Evolutionary conservation across 2,888 invertebrate species (phyloP), one percentile per base, ranked within the genome.

Genomic region (Hyles lineata): DNA sequence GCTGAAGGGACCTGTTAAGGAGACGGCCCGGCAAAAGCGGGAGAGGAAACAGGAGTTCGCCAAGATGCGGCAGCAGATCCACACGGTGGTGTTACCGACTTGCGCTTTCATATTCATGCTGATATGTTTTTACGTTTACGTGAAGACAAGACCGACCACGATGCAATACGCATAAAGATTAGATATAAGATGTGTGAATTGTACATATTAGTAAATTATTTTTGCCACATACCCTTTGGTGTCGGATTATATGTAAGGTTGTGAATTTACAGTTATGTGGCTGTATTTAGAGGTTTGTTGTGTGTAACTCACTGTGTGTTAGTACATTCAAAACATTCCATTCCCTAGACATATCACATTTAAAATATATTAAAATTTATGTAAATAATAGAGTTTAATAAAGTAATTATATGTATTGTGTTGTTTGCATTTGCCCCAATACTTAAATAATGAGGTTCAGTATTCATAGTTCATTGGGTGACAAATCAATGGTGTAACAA

Each of bases 31-130:
- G 87, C 98, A 98, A 89, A 97, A 97, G 87, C 96, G 97, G 82
- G 97, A 98, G 84, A 96, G 98, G 55, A 97, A 97, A 91, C 96
- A 97, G 90, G 98, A 98, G 79, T 98, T 98, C 83, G 95, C 96
- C 11, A 96, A 97, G 88, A 97, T 96, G 85, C 97, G 97, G 82
- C 96, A 96, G 85, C 96, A 97, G 86, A 95, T 97, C n/a, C 96
- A 96, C 84, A 97, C 97, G 1, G 92, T 98, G 74, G 98, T 97
- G 75, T 89, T 97, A 80, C 98, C 97, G 8, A 96, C 96, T 72
- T 85, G 97, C 76, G 96, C 95, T 70, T 96, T 96, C 43, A 93
- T 97, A 77, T 96, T 96, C 79, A 86, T 97, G 72, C 91, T 97
- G 72, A 97, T 98, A 80, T 96, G 96, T 73, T 95, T 96, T 29